A percentile compares a stretch with the other conserved stretches of the same genome.
Conservation (phyloP, 1,140 invertebrate genomes). For the Wasmannia auropunctata region DNA sequence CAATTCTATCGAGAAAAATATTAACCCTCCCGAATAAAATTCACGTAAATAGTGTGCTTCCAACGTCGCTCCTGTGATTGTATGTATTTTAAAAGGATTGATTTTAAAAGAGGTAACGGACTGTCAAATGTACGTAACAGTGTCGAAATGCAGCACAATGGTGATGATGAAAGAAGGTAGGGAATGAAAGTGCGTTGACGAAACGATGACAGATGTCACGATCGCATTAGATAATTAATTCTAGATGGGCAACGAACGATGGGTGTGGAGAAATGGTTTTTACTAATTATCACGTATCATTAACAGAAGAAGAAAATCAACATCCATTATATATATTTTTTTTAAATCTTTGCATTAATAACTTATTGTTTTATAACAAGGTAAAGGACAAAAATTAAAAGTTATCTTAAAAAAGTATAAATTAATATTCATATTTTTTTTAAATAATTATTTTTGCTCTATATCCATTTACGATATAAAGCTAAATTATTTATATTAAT, state of each 20-base stretch:
- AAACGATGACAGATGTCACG: slow-evolving; percentile 80
- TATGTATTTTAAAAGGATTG: not conserved
- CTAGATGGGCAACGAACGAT: slow-evolving; percentile 37
- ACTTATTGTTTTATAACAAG: not conserved
- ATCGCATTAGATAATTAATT: slow-evolving; percentile 82
- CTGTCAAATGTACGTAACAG: not conserved
- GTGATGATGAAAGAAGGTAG: slow-evolving; percentile 7
- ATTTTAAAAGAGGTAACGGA: not conserved
- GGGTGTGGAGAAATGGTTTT: slow-evolving; percentile 62
- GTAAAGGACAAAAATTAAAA: not conserved
- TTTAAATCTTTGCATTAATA: not conserved
- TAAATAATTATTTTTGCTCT: not conserved
- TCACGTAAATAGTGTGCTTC: not conserved
- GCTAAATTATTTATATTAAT: not conserved
- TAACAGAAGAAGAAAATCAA: slow-evolving; percentile 11
- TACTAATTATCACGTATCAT: slow-evolving; percentile 53
- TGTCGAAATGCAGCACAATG: slow-evolving; percentile 7
- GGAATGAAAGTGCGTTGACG: slow-evolving; percentile 49
- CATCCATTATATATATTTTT: not conserved
- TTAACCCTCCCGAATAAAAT: not conserved
- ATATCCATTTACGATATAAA: not conserved
- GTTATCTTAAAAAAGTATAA: not conserved
- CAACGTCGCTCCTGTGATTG: not conserved
- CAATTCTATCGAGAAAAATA: not conserved
- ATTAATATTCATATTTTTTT: too few relatives aligned